Percentiles rank a stretch among this genome's conserved stretches.
Conservation (phyloP, 2,888 invertebrate species). For the Spialia ferax region DNA sequence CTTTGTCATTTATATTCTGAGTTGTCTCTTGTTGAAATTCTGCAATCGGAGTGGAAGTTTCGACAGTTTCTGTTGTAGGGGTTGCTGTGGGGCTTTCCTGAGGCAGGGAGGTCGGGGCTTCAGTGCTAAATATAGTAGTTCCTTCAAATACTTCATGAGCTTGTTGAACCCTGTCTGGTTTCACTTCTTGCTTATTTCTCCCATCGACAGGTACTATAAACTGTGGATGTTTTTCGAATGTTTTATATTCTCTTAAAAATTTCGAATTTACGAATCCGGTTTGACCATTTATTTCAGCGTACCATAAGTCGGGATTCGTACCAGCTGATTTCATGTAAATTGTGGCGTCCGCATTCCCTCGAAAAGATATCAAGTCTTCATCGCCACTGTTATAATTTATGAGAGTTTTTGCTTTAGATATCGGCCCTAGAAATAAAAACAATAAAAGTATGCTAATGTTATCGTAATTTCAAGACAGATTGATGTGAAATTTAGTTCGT, state of each 20-base stretch:
- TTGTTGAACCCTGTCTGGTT: constrained; percentile 75
- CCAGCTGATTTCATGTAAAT: constrained; percentile 92
- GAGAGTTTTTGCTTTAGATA: constrained; percentile 88
- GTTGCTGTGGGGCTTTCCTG: constrained; percentile 49
- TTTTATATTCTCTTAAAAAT: constrained; percentile 87
- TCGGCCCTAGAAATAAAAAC: constrained; percentile 77
- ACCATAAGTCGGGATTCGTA: constrained; percentile 88
- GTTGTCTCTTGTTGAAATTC: constrained; percentile 10
- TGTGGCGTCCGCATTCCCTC: constrained; percentile 82
- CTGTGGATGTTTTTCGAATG: constrained; percentile 71
- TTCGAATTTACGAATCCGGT: constrained; percentile 88
- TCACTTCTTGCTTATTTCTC: constrained; percentile 53
- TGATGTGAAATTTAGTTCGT: constrained; percentile 46
- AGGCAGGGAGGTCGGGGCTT: constrained; percentile 50
- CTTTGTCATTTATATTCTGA: constrained; percentile 20
- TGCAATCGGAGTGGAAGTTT: constrained; percentile 7
- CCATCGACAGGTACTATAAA: constrained; percentile 63
- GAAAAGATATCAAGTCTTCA: constrained; percentile 87
- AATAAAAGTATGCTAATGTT: constrained; percentile 33
- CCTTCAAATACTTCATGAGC: constrained; percentile 88
- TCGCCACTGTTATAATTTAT: constrained; percentile 85
- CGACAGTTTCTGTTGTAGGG: constrained; percentile 42
- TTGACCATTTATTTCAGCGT: constrained; percentile 89
- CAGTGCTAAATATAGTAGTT: constrained; percentile 86
- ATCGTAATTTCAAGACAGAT: constrained; percentile 51